Conservation (phyloP, 2,113 vertebrate species). For the Lepisosteus osseus region DNA sequence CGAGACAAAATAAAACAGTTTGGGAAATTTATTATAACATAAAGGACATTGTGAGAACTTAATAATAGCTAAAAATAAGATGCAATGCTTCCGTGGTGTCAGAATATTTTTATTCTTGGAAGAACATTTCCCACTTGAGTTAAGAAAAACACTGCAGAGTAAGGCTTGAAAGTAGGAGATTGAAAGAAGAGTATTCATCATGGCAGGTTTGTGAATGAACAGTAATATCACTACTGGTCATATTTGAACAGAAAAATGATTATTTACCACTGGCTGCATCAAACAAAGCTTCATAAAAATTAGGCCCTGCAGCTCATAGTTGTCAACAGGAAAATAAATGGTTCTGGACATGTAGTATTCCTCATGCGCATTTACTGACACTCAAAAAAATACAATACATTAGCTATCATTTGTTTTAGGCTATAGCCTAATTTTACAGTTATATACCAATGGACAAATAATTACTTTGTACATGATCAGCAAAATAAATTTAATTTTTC, state of each 20-base stretch:
- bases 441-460: slow-evolving; percentile 1
- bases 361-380: background rate
- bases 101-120: too few relatives aligned
- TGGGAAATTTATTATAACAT: too few relatives aligned
- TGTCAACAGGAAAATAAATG: background rate
- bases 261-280: background rate
- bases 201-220: background rate
- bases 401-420: background rate
- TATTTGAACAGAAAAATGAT: background rate
- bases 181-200: background rate
- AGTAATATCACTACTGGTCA: background rate
- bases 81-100: too few relatives aligned
- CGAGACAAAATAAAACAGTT: too few relatives aligned
- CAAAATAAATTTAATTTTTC: background rate
- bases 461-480: background rate
- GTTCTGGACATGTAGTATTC: background rate
- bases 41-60: too few relatives aligned
- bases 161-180: too few relatives aligned
- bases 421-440: background rate
- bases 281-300: background rate
- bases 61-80: too few relatives aligned
- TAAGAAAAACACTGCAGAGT: too few relatives aligned
- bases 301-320: background rate
- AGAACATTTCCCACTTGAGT: too few relatives aligned
- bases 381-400: background rate